Conservation (phyloP, 2,113 vertebrate genomes). For the Pao palembangensis region DNA sequence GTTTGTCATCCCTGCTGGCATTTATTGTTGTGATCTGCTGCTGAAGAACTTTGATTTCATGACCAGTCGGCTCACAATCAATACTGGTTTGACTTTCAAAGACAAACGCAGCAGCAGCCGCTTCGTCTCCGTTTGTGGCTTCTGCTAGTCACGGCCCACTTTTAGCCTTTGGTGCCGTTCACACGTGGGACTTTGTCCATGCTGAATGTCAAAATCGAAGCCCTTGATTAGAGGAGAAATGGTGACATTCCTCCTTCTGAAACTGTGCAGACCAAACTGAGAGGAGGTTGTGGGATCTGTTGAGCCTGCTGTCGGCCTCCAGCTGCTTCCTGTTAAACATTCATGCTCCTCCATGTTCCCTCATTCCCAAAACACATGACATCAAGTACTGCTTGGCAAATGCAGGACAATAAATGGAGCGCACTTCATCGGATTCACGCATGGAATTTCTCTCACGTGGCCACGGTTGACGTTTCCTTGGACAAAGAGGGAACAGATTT, state of each 20-base stretch:
- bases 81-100: conserved; percentile 68
- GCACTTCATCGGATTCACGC: neutral
- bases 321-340: conserved; percentile 19
- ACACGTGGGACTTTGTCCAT: conserved; percentile 36
- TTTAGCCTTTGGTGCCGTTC: conserved; percentile 48
- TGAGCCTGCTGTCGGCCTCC: neutral
- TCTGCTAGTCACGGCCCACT: conserved; percentile 42
- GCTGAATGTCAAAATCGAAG: conserved; percentile 54
- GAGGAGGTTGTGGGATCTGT: no score
- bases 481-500: neutral
- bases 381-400: neutral
- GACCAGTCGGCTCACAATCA: conserved; percentile 54
- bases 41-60: conserved; percentile 68
- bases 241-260: no score
- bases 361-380: conserved; percentile 18
- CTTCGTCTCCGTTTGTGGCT: conserved; percentile 50
- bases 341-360: conserved; percentile 4
- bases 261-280: no score
- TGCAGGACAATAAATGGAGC: neutral
- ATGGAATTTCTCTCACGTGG: conserved; percentile 4
- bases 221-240: conserved; percentile 33
- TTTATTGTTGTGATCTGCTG: conserved; percentile 64
- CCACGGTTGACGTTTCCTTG: neutral
- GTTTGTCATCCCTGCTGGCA: conserved; percentile 39
- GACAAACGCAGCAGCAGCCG: conserved; percentile 56